Evolutionary conservation across 30 jellyfish, hydroid and myxozoan species (phyloP).

Genomic region (Hydra vulgaris): DNA sequence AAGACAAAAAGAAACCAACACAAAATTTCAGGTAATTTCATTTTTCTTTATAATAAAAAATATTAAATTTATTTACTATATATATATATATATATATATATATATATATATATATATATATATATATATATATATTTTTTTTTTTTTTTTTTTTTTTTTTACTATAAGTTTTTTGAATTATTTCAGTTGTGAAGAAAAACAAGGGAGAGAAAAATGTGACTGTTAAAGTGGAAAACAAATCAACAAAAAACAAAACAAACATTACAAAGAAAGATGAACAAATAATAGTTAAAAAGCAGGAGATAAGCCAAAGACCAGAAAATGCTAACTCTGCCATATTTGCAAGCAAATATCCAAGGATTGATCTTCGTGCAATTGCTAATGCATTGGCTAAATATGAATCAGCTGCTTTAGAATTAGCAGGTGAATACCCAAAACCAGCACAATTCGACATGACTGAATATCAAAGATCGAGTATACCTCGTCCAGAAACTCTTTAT

Average conservation of each 20-base stretch:
- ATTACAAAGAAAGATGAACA: neutral
- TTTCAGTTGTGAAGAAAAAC: neutral
- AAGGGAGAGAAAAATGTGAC: neutral
- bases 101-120: too few species aligned
- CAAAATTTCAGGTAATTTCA: neutral
- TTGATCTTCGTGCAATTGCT: slow-evolving; percentile 76
- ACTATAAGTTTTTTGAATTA: neutral
- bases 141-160: too few species aligned
- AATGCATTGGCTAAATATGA: slow-evolving; percentile 89
- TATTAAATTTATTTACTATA: too few species aligned
- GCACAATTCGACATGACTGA: slow-evolving; percentile 37
- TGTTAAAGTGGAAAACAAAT: slow-evolving; percentile 3
- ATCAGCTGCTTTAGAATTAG: slow-evolving; percentile 73
- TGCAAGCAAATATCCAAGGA: slow-evolving; percentile 53
- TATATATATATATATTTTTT: too few species aligned
- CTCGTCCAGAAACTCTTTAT: slow-evolving; percentile 45
- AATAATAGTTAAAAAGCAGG: neutral
- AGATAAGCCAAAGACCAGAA: neutral
- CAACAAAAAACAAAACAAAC: neutral
- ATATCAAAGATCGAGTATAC: slow-evolving; percentile 65
- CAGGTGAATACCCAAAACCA: slow-evolving; percentile 87
- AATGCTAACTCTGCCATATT: neutral
- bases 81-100: too few species aligned
- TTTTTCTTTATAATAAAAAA: neutral
- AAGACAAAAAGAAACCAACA: neutral